Evolutionary conservation across 2,888 invertebrate genomes (phyloP).

Genomic region (Dasysyrphus albostriatus): DNA sequence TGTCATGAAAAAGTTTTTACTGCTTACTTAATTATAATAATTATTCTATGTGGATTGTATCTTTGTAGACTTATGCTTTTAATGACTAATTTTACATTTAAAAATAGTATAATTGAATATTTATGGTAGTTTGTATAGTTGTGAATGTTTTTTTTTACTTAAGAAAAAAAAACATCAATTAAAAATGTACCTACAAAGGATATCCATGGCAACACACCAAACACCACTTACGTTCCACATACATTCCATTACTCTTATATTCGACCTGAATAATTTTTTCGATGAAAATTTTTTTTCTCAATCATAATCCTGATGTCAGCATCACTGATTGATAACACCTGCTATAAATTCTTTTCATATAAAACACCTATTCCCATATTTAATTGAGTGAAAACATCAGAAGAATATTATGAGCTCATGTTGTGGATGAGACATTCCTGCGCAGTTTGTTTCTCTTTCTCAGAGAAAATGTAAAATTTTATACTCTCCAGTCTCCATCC

Average conservation of each 20-base stretch:
- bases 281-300: not conserved
- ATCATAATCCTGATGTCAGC: not conserved
- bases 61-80: not conserved
- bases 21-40: not conserved
- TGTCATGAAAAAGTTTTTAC: conserved; percentile 1
- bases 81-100: not conserved
- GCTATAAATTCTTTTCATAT: conserved; percentile 13
- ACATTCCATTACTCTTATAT: conserved; percentile 34
- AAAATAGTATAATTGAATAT: not conserved
- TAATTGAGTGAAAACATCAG: conserved; percentile 45
- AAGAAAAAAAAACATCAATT: not conserved
- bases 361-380: conserved; percentile 11
- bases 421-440: conserved; percentile 38
- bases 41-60: not conserved
- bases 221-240: conserved; percentile 51
- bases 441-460: conserved; percentile 17
- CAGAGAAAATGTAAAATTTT: not conserved
- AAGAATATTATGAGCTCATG: conserved; percentile 20
- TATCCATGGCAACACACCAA: not conserved
- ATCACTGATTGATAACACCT: conserved; percentile 41
- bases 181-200: not conserved
- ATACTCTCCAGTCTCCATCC: conserved; percentile 2
- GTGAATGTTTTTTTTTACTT: not conserved
- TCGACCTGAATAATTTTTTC: not conserved
- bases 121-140: no score